Base-by-base conservation (phyloP, 1,140 invertebrate species). In the Vanessa tameamea region DNA sequence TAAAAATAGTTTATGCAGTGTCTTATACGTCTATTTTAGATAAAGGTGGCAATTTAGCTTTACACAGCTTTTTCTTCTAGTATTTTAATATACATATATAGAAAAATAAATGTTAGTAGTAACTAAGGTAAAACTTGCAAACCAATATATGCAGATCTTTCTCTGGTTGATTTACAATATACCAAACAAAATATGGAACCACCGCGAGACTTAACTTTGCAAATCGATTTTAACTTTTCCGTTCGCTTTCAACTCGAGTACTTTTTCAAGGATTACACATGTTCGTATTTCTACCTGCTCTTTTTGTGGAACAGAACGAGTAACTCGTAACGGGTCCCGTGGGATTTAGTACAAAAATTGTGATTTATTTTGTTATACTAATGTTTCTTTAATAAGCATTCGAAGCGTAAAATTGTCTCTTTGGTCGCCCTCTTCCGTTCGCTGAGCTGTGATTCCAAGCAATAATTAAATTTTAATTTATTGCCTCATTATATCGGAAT, bases 401-500 rank as follows among this genome's bases (percentile, higher is more conserved):
- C 71, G 64, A 67, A 67, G 64, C 73, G 68, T 68, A 70, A 75
- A 75, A 75, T 75, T 75, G 73, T 75, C 68, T 75, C 70, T 75
- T 75, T 66, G 63, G 69, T 64, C 64, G 73, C 43, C 15, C 57
- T 73, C 71, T 69, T 74, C 64, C 67, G 63, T 64, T 55, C 64
- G 64, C 51, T 66, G 63, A 70, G 31, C 66, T 57, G 57, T 69
- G 57, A 73, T 59, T 70, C 48, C 61, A 31, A 51, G 59, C 63
- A 66, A 75, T 75, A 70, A 75, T 70, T 51, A 67, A 70, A 75
- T 75, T 70, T 70, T 64, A 75, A 75, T 75, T 75, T 75, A 75
- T 75, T 75, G 73, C 73, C 68, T 70, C 67, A 75, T 75, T 75
- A 75, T 75, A 68, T 47, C 67, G 20, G 31, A 23, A 16, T n/a